Conservation (phyloP, 1,140 invertebrate species). For the Monochamus saltuarius region DNA sequence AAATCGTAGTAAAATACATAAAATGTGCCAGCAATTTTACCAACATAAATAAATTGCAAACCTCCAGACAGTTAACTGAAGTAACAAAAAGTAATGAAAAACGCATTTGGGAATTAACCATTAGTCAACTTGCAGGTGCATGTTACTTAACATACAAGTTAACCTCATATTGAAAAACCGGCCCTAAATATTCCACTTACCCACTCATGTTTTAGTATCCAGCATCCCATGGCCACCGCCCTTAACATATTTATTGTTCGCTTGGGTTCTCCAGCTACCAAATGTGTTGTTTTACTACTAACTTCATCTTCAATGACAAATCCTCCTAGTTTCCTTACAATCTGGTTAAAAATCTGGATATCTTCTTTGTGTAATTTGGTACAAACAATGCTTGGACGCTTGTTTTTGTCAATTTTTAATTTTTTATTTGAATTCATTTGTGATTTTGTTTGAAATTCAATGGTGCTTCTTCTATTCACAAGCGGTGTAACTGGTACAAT, state of each 20-base stretch:
- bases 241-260: constrained; percentile 59
- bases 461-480: constrained; percentile 36
- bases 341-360: constrained; percentile 44
- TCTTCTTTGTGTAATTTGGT: constrained; percentile 43
- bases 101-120: too few species aligned
- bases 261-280: constrained; percentile 55
- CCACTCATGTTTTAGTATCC: constrained; percentile 59
- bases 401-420: constrained; percentile 23
- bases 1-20: too few species aligned
- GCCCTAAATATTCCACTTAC: too few species aligned
- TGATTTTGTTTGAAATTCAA: constrained; percentile 36
- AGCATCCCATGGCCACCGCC: constrained; percentile 57
- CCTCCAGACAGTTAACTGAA: too few species aligned
- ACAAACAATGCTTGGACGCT: constrained; percentile 44
- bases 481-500: not conserved
- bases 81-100: not conserved
- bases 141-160: too few species aligned
- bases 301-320: constrained; percentile 55
- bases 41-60: too few species aligned
- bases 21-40: too few species aligned
- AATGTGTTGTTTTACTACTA: constrained; percentile 56
- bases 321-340: constrained; percentile 53
- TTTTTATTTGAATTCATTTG: constrained; percentile 23
- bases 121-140: too few species aligned
- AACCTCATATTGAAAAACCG: too few species aligned